These are phyloP conservation scores for Barypeithes pellucidus DNA, from an alignment of 2,888 invertebrate genomes.

Conservation along the genomic window DNA sequence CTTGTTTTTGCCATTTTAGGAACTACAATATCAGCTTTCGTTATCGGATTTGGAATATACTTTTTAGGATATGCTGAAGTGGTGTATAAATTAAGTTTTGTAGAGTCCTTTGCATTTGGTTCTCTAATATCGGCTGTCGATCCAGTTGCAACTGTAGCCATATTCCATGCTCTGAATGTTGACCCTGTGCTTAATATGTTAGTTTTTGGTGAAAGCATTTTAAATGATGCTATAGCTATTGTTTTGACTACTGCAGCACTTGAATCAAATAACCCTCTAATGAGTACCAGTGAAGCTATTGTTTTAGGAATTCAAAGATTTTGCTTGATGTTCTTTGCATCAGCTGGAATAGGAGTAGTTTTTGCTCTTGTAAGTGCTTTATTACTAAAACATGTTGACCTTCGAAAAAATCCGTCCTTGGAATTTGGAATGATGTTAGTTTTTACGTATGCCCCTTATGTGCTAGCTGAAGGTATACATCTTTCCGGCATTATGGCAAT, in stretches of 20 bases:
- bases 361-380: slow-evolving; percentile 96
- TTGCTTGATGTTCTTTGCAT: slow-evolving; percentile 98
- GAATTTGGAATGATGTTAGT: slow-evolving; percentile 99
- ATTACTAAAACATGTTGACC: slow-evolving; percentile 94
- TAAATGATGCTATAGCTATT: slow-evolving; percentile 99
- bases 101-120: slow-evolving; percentile 99
- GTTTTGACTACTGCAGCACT: slow-evolving; percentile 94
- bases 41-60: slow-evolving; percentile 97
- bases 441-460: slow-evolving; percentile 98
- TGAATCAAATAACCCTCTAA: slow-evolving; percentile 79
- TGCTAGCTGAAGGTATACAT: slow-evolving; percentile 90
- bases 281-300: slow-evolving; percentile 87
- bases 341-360: slow-evolving; percentile 95
- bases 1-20: slow-evolving; percentile 98
- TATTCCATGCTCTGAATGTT: slow-evolving; percentile 97
- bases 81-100: slow-evolving; percentile 93
- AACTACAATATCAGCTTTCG: slow-evolving; percentile 96
- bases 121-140: slow-evolving; percentile 98
- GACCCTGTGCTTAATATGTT: slow-evolving; percentile 99
- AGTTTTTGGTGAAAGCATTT: slow-evolving; percentile 95
- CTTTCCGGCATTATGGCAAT: slow-evolving; percentile 97
- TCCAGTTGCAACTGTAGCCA: slow-evolving; percentile 98
- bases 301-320: slow-evolving; percentile 91
- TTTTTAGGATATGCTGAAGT: slow-evolving; percentile 92
- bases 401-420: slow-evolving; percentile 96